phyloP scores from a whole-genome alignment of 2,888 invertebrate species.

The Phengaris alcon region DNA sequence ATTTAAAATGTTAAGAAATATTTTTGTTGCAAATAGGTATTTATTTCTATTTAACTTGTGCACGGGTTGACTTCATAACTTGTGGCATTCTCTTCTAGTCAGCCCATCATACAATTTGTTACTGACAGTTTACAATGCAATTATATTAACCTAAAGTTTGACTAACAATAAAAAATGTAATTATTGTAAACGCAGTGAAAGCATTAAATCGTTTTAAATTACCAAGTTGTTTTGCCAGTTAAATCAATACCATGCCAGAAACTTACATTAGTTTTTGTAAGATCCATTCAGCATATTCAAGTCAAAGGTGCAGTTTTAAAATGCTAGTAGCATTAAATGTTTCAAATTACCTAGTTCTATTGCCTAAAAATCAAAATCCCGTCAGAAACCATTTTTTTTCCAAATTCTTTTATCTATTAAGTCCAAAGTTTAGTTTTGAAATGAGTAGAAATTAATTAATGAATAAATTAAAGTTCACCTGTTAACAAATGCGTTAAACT shows the following conservation, averaged over 20 bases:
- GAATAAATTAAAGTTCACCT: neutral
- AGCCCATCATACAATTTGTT: too few species aligned
- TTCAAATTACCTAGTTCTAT: neutral
- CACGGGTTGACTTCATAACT: too few species aligned
- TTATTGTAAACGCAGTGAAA: too few species aligned
- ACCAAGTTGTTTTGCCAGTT: neutral
- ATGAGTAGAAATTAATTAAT: neutral
- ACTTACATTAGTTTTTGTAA: neutral
- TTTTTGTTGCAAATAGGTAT: neutral
- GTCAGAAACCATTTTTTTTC: neutral
- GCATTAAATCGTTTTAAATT: neutral
- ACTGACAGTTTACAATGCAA: too few species aligned
- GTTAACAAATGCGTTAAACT: too few species aligned
- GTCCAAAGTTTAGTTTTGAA: neutral
- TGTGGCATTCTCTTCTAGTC: too few species aligned
- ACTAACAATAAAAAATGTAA: too few species aligned
- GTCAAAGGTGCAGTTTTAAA: neutral
- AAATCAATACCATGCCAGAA: neutral
- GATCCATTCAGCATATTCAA: neutral
- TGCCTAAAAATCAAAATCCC: neutral
- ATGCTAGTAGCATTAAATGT: neutral
- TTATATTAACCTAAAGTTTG: too few species aligned
- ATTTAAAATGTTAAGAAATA: neutral
- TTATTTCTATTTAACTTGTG: too few species aligned
- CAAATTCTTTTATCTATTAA: too few species aligned